phyloP scores from a whole-genome alignment of 1,140 invertebrate genomes.

The Ridgeia piscesae region DNA sequence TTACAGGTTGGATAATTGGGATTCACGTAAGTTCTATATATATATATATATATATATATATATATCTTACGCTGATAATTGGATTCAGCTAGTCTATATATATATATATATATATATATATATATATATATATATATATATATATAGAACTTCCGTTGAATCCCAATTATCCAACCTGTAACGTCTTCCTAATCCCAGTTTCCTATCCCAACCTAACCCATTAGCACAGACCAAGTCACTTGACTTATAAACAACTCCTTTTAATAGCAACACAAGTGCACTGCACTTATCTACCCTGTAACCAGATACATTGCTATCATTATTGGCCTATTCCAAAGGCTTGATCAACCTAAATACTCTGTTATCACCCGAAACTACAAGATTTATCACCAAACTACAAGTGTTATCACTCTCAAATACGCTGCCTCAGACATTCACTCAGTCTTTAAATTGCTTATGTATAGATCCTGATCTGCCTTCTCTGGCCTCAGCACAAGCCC shows the following conservation, averaged over 20 bases:
- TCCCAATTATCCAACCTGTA: not conserved
- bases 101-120: no score
- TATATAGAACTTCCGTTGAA: not conserved
- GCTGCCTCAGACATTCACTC: not conserved
- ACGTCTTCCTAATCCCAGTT: not conserved
- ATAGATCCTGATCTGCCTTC: not conserved
- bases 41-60: no score
- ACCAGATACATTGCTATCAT: not conserved
- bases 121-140: no score
- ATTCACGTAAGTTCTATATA: not conserved
- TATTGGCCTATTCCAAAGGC: not conserved
- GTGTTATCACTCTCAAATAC: not conserved
- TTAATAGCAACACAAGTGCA: not conserved
- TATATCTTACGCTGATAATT: no score
- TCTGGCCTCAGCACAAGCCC: not conserved
- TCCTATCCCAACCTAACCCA: not conserved
- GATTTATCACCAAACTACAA: conserved; percentile 1
- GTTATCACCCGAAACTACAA: not conserved
- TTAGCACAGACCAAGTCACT: not conserved
- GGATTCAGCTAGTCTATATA: no score
- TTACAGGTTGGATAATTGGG: not conserved
- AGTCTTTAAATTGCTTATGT: not conserved
- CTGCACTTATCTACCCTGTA: not conserved
- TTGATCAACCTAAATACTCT: not conserved
- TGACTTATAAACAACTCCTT: not conserved